These are phyloP conservation scores for Linnaemya vulpina DNA, from an alignment of 2,888 invertebrate species.

Conservation along the genomic window DNA sequence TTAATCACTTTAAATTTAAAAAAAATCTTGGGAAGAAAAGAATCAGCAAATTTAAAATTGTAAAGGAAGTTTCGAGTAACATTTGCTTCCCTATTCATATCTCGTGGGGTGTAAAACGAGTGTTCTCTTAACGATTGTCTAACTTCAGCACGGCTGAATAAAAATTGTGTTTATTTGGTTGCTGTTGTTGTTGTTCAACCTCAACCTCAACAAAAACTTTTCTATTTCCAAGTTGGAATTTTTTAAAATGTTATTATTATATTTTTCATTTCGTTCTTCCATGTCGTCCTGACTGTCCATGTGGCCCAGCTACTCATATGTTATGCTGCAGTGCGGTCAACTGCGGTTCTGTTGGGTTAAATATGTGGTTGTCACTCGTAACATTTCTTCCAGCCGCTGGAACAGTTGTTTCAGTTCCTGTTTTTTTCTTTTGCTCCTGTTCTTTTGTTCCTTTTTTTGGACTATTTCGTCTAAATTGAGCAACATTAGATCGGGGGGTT, in stretches of 20 bases:
- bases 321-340: constrained; percentile 73
- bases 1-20: too few relatives aligned
- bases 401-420: constrained; percentile 35
- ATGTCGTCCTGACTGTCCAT: constrained; percentile 59
- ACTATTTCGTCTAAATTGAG: constrained; percentile 60
- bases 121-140: constrained; percentile 11
- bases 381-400: constrained; percentile 41
- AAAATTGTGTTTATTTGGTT: constrained; percentile 55
- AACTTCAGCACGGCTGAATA: constrained; percentile 20
- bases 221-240: constrained; percentile 30
- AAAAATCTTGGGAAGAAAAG: too few relatives aligned
- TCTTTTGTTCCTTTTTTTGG: constrained; percentile 1
- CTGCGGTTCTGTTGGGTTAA: constrained; percentile 75
- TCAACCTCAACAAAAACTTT: constrained; percentile 11
- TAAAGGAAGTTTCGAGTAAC: too few relatives aligned
- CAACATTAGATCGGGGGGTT: constrained; percentile 16
- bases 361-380: constrained; percentile 76
- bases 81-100: neutral
- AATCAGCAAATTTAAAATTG: too few relatives aligned
- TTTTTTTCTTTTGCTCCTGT: constrained; percentile 33
- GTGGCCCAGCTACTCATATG: constrained; percentile 73
- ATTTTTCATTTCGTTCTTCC: constrained; percentile 44
- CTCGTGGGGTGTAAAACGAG: neutral
- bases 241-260: constrained; percentile 19
- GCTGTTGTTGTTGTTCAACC: constrained; percentile 26